Conservation (phyloP, 2,888 invertebrate species). For the Callimorpha dominula region DNA sequence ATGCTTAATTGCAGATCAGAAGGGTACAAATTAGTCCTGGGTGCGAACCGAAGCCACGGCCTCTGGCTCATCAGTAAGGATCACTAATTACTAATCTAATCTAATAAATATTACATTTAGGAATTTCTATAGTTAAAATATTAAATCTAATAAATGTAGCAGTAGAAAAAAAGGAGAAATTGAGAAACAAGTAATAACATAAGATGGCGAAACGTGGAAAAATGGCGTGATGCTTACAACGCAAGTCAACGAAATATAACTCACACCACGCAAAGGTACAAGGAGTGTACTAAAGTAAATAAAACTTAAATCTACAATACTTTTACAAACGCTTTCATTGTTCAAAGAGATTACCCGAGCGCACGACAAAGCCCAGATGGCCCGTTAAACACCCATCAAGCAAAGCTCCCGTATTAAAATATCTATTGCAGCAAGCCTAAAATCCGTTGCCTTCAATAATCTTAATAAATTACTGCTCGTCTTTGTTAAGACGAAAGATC, state of each 20-base stretch:
- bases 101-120: too few relatives aligned
- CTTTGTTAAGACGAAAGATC: constrained; percentile 27
- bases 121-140: too few relatives aligned
- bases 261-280: background rate
- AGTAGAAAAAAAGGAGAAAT: too few relatives aligned
- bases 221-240: too few relatives aligned
- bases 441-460: constrained; percentile 42
- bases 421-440: constrained; percentile 40
- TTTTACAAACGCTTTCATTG: constrained; percentile 47
- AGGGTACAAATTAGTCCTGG: too few relatives aligned
- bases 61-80: too few relatives aligned
- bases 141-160: too few relatives aligned
- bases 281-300: constrained; percentile 4
- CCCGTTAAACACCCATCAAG: constrained; percentile 47
- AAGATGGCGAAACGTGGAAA: background rate
- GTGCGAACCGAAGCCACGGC: too few relatives aligned
- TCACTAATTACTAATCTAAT: too few relatives aligned
- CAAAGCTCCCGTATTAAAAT: constrained; percentile 45
- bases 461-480: constrained; percentile 44
- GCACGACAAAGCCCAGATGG: constrained; percentile 44
- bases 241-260: background rate
- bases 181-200: background rate
- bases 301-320: constrained; percentile 33
- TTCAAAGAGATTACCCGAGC: constrained; percentile 41
- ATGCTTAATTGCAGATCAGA: too few relatives aligned